Base-by-base conservation (phyloP, 37 sponge, comb jelly and placozoan species). In the Bolinopsis microptera region DNA sequence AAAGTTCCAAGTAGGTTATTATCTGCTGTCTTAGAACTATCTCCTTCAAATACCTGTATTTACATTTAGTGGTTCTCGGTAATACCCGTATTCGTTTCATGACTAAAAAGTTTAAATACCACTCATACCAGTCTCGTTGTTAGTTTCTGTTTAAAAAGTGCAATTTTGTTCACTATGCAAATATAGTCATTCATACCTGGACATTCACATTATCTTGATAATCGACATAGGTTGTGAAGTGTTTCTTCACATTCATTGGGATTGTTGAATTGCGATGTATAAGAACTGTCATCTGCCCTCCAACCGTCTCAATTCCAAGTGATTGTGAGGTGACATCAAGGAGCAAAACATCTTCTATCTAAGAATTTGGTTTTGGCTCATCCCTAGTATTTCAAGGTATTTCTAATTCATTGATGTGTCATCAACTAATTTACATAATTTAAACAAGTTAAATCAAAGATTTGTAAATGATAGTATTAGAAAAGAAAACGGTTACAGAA, bases 241-340 rank as follows among this genome's bases (percentile, higher is more conserved):
- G 5, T n/a, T 72, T n/a, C 26, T 28, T n/a, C 13, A 72, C 75
- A 72, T 72, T 72, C 75, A 72, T 72, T 72, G 75, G 75, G 27
- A 72, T 72, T 72, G 75, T 72, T 30, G 75, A 72, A n/a, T 72
- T 72, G 31, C 31, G 27, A n/a, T 72, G 75, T n/a, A 72, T 72
- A 8, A 72, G 75, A 72, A 72, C 75, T 24, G 75, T 28, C 75
- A 72, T 72, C 31, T 72, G 31, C 26, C 75, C 75, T 24, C 75
- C 75, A 72, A 28, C 75, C 3, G 75, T 72, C 18, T 72, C 75
- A 72, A 72, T 72, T n/a, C 75, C 75, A 8, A 72, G 26, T n/a
- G 75, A 72, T 28, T 72, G 75, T 8, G 75, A 72, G 27, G 75
- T 72, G 31, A 72, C 75, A 72, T 72, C 75, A n/a, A 72, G 31